Conservation (phyloP, 2,113 vertebrate genomes). For the Calyptommatus sinebrachiatus region DNA sequence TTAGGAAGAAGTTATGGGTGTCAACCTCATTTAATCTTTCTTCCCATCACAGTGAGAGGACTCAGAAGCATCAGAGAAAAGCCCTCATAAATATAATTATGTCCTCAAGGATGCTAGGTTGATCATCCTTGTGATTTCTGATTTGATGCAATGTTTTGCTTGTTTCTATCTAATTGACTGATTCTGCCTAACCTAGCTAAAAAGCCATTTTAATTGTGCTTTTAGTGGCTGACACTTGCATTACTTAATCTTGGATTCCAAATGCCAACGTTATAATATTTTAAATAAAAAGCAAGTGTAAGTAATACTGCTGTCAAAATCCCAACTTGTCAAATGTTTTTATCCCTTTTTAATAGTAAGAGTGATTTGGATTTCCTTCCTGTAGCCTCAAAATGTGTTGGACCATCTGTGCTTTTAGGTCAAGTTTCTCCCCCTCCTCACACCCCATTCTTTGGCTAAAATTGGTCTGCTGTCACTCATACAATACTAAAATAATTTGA, state of each 20-base stretch:
- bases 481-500: conserved; percentile 1
- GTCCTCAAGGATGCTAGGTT: too few species aligned
- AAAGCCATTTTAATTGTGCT: not conserved
- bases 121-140: too few species aligned
- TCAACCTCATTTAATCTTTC: too few species aligned
- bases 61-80: too few species aligned
- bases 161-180: not conserved
- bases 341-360: not conserved
- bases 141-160: not conserved
- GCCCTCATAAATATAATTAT: too few species aligned
- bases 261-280: not conserved
- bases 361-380: not conserved
- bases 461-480: not conserved
- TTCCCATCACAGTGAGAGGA: too few species aligned
- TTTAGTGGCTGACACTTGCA: not conserved
- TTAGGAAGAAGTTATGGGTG: too few species aligned
- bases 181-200: not conserved
- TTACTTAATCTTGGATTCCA: not conserved
- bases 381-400: not conserved
- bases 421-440: not conserved
- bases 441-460: not conserved
- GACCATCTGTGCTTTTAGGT: not conserved
- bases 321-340: not conserved
- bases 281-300: not conserved
- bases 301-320: not conserved